Evolutionary conservation across 2,888 invertebrate species (phyloP), one percentile per base, ranked within the genome.

Genomic region (Rhogogaster chlorosoma): DNA sequence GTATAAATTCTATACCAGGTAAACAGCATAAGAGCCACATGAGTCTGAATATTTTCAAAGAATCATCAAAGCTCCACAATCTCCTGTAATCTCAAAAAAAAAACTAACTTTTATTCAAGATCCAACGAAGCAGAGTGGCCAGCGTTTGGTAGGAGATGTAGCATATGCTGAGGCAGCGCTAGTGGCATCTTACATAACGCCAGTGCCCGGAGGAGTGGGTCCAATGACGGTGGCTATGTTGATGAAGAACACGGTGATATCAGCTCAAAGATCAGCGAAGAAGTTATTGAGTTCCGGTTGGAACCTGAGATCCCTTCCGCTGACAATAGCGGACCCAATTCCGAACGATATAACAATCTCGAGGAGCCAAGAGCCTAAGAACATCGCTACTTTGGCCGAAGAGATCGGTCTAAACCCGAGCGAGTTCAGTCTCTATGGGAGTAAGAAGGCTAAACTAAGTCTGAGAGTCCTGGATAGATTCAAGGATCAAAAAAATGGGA

Each of bases 191-290:
- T 96, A 96, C 94, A 97, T 99, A 90, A 99, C 99, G 36, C 99
- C 99, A 5, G 99, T 99, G 80, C 98, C 98, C 15, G 98, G 98
- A 84, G 99, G 99, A 87, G 99, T 99, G 86, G 99, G 99, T 0
- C 99, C 99, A 22, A 99, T 99, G 99, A 99, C 99, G 0, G 99
- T 99, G 87, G 99, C 99, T 29, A 99, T 99, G 99, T 94, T 98
- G 49, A 98, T 99, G 98, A 96, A 96, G 89, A 99, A 99, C 94
- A 99, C 99, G 0, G 97, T 99, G 53, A 95, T 96, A 87, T 97
- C 98, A 82, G 98, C 99, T 10, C 94, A 96, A 89, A 94, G 95
- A 78, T 94, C 95, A 83, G 95, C 95, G 18, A 94, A 95, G 38
- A 95, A 94, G 38, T 89, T 96, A 32, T 91, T 95, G n/a, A 94